Evolutionary conservation across 1,140 invertebrate species (phyloP).

Genomic region (Glossosoma conforme): DNA sequence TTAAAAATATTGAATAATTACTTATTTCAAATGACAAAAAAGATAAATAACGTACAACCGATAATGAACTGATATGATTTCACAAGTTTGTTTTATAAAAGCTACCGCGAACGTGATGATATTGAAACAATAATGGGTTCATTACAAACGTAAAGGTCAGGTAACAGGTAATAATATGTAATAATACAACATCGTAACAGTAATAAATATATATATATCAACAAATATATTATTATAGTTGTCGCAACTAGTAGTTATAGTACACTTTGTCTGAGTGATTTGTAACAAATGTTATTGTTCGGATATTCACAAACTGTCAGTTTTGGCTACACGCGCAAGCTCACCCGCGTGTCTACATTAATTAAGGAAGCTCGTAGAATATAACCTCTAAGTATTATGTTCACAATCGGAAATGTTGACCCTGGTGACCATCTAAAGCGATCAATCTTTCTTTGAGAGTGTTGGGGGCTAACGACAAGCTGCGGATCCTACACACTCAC

Average conservation of each 20-base stretch:
- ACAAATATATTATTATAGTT: not conserved
- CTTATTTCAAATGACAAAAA: not conserved
- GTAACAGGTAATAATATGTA: slow-evolving; percentile 1
- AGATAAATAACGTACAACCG: not conserved
- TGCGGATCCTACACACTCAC: not conserved
- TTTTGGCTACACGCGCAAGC: slow-evolving; percentile 30
- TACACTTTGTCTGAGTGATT: not conserved
- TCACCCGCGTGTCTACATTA: slow-evolving; percentile 28
- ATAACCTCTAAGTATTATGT: slow-evolving; percentile 28
- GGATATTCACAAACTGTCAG: slow-evolving; percentile 11
- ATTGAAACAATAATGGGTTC: not conserved
- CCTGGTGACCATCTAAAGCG: slow-evolving; percentile 32
- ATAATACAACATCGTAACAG: not conserved
- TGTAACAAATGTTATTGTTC: slow-evolving; percentile 4
- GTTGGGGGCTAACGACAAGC: not conserved
- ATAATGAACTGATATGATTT: not conserved
- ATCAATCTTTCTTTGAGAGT: slow-evolving; percentile 21
- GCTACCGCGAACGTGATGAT: not conserved
- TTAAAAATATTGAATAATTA: too few species aligned
- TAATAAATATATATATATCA: slow-evolving; percentile 2
- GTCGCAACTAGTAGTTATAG: not conserved
- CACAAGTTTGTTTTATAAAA: not conserved
- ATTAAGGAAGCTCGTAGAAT: slow-evolving; percentile 33
- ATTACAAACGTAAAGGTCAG: not conserved
- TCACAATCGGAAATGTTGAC: slow-evolving; percentile 32